phyloP scores from a whole-genome alignment of 2,797 vertebrate genomes.

The Acipenser oxyrinchus region DNA sequence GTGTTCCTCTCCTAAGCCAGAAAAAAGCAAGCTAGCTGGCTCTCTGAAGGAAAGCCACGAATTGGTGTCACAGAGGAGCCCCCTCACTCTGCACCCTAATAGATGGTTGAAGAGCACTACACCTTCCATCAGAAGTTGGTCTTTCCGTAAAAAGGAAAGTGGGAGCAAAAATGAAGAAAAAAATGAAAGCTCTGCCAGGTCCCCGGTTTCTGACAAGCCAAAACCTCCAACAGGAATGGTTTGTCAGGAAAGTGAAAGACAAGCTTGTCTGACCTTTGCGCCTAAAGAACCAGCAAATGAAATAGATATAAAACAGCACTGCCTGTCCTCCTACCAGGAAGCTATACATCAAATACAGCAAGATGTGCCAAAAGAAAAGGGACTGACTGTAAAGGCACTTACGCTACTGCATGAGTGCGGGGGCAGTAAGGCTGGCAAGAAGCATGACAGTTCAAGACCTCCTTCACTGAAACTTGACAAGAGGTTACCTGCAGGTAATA shows the following conservation, averaged over 20 bases:
- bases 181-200: constrained; percentile 20
- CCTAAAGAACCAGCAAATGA: background rate
- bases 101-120: constrained; percentile 63
- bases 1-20: constrained; percentile 27
- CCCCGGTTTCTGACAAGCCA: constrained; percentile 13
- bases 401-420: constrained; percentile 40
- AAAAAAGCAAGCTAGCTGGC: background rate
- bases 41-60: constrained; percentile 19
- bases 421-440: constrained; percentile 24
- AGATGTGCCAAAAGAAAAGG: constrained; percentile 37
- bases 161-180: constrained; percentile 41
- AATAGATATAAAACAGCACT: constrained; percentile 27
- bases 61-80: constrained; percentile 36
- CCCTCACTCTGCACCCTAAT: constrained; percentile 65
- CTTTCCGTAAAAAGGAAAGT: constrained; percentile 52
- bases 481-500: constrained; percentile 10
- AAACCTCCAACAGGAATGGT: background rate
- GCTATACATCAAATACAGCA: constrained; percentile 44
- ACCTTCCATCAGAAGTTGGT: constrained; percentile 51
- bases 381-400: constrained; percentile 46
- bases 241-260: constrained; percentile 16
- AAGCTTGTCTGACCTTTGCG: background rate
- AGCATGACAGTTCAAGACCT: constrained; percentile 17
- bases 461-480: constrained; percentile 10
- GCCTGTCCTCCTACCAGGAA: constrained; percentile 53